Evolutionary conservation across 2,888 invertebrate species (phyloP).

Genomic region (Nysson spinosus): DNA sequence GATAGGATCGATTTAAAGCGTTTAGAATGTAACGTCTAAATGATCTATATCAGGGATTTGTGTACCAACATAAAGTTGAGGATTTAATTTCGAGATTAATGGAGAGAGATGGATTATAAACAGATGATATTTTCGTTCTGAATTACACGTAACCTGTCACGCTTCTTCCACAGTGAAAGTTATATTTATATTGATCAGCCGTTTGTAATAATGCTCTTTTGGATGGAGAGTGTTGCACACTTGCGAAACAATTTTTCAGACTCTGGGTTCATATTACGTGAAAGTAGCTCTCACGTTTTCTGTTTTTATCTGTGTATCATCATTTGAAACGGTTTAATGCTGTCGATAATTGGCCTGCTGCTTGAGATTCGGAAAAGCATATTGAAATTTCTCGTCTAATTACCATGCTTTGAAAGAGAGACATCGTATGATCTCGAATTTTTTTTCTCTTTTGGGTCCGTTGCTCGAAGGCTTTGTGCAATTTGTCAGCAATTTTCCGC

Average conservation of each 20-base stretch:
- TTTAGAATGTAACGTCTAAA: no score
- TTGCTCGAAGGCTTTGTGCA: constrained; percentile 29
- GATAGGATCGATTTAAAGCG: no score
- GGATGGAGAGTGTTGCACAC: neutral
- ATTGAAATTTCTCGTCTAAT: constrained; percentile 20
- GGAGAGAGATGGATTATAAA: neutral
- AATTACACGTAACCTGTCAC: constrained; percentile 7
- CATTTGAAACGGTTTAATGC: no score
- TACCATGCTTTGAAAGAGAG: constrained; percentile 7
- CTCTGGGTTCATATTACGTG: neutral
- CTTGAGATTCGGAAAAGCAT: neutral
- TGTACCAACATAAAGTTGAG: no score
- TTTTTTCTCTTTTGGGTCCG: constrained; percentile 7
- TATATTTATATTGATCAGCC: constrained; percentile 12
- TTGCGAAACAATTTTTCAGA: neutral
- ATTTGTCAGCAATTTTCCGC: constrained; percentile 40
- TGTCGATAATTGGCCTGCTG: no score
- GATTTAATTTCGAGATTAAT: neutral
- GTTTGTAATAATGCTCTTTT: constrained; percentile 6
- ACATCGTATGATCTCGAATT: constrained; percentile 21
- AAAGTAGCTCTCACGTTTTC: no score
- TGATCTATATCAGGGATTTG: no score
- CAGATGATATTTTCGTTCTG: constrained; percentile 1
- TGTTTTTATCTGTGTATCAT: no score
- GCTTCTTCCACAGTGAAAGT: constrained; percentile 30